Percentiles rank a stretch among this genome's conserved stretches.
These are phyloP conservation scores for Lithophane semibrunnea DNA, from an alignment of 2,888 invertebrate species.

Conservation along the genomic window DNA sequence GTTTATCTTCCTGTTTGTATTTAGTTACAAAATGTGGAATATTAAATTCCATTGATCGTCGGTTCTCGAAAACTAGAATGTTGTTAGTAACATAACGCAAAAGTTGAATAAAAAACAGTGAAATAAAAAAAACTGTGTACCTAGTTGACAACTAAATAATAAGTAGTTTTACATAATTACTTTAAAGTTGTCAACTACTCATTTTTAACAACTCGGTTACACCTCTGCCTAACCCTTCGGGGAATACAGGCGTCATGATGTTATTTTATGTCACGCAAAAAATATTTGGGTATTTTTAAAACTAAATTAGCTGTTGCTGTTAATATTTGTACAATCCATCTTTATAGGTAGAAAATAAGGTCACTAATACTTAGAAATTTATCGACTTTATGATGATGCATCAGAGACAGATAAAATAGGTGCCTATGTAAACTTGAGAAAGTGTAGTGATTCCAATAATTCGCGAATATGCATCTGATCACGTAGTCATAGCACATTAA, in stretches of 20 bases:
- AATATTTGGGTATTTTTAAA: neutral
- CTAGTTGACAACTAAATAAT: neutral
- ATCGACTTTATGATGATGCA: neutral
- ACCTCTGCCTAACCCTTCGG: neutral
- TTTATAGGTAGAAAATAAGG: neutral
- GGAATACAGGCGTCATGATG: neutral
- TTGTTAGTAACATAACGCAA: neutral
- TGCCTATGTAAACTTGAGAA: neutral
- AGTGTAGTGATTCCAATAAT: neutral
- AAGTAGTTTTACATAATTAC: too few species aligned
- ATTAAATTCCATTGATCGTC: neutral
- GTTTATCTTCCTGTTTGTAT: constrained; percentile 26
- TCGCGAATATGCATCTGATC: constrained; percentile 1
- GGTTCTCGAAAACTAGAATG: neutral
- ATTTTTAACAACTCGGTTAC: neutral
- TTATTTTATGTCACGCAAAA: neutral
- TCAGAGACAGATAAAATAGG: neutral
- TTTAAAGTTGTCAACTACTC: neutral
- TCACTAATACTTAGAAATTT: neutral
- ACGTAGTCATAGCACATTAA: constrained; percentile 20
- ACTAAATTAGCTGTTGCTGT: neutral
- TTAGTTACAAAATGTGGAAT: constrained; percentile 3
- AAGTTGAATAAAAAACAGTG: neutral
- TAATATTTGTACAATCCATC: neutral
- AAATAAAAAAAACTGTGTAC: neutral